Conservation (phyloP, 2,113 vertebrate species). For the Calyptommatus sinebrachiatus region DNA sequence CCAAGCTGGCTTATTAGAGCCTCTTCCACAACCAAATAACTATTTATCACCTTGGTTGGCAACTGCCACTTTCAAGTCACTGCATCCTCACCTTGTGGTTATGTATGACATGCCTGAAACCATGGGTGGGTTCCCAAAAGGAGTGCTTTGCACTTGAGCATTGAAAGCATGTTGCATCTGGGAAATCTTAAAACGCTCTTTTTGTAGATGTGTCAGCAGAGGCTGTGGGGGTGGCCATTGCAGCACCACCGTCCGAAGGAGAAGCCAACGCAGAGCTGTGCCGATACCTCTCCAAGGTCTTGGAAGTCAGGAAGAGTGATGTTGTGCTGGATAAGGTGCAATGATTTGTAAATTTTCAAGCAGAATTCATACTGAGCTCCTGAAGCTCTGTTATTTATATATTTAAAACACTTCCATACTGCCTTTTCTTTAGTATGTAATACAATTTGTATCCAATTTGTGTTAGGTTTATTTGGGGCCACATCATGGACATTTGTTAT, state of each 20-base stretch:
- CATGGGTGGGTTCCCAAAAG: neutral
- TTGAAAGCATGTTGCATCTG: neutral
- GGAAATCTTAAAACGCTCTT: neutral
- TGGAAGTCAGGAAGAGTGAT: slow-evolving; percentile 84
- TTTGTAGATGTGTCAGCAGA: slow-evolving; percentile 78
- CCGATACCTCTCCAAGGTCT: slow-evolving; percentile 83
- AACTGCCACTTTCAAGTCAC: neutral
- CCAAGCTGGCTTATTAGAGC: too few species aligned
- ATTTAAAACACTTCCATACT: too few species aligned
- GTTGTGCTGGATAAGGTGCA: slow-evolving; percentile 85
- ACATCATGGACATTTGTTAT: too few species aligned
- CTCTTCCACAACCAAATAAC: too few species aligned
- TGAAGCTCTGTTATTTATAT: slow-evolving; percentile 1
- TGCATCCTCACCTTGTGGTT: neutral
- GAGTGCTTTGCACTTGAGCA: neutral
- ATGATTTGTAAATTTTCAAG: neutral
- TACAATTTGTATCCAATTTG: too few species aligned
- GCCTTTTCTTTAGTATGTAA: too few species aligned
- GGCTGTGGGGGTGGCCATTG: slow-evolving; percentile 84
- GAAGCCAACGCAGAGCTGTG: slow-evolving; percentile 90
- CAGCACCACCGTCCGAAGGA: slow-evolving; percentile 87
- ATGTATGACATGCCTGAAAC: too few species aligned
- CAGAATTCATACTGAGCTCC: neutral
- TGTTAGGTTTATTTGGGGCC: too few species aligned
- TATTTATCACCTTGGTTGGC: neutral